phyloP scores from a whole-genome alignment of 2,888 invertebrate species.

The Parnassius apollo region DNA sequence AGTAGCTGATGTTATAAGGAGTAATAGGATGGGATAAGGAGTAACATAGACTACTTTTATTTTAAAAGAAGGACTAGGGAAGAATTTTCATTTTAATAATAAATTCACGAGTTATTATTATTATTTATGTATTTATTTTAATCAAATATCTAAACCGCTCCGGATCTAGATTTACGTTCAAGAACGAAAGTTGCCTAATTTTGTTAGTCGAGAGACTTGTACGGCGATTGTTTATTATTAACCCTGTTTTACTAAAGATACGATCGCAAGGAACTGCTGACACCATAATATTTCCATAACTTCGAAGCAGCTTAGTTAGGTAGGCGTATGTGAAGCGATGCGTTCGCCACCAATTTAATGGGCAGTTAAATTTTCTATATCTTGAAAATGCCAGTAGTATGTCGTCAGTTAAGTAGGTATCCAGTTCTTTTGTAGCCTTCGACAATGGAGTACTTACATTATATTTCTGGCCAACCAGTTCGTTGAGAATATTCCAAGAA shows the following conservation, averaged over 20 bases:
- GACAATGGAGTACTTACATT: background rate
- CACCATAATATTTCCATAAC: constrained; percentile 31
- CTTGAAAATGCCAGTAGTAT: constrained; percentile 20
- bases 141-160: constrained; percentile 4
- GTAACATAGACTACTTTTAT: no score
- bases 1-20: no score
- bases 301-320: constrained; percentile 19
- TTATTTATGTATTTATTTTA: no score
- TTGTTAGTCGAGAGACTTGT: constrained; percentile 9
- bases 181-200: constrained; percentile 4
- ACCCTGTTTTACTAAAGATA: constrained; percentile 3
- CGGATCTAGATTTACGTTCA: constrained; percentile 17
- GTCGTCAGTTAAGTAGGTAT: no score
- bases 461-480: no score
- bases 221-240: constrained; percentile 5
- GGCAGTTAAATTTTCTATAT: constrained; percentile 29
- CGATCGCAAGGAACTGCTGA: constrained; percentile 30
- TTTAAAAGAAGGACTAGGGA: no score
- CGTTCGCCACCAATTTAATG: constrained; percentile 33
- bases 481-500: no score
- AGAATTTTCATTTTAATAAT: no score
- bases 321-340: constrained; percentile 29
- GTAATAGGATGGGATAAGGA: no score
- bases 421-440: no score
- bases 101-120: no score